Conservation (phyloP, 2,888 invertebrate genomes). For the Bedellia somnulentella region DNA sequence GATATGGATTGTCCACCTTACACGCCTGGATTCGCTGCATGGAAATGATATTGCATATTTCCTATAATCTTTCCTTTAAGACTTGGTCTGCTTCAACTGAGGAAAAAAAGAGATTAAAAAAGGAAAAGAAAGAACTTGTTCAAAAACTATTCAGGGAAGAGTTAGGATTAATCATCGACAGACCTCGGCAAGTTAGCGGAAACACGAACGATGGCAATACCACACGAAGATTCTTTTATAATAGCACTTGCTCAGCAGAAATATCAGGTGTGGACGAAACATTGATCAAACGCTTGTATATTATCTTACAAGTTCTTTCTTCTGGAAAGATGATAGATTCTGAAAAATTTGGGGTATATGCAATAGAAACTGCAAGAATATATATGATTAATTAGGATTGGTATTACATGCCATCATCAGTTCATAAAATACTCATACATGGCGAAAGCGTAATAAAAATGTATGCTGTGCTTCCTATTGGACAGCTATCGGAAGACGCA, state of each 20-base stretch:
- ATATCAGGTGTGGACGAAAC: slow-evolving; percentile 17
- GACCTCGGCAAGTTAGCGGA: no score
- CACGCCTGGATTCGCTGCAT: slow-evolving; percentile 1
- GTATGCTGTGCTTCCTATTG: no score
- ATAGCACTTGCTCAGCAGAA: slow-evolving; percentile 11
- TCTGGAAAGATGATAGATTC: slow-evolving; percentile 1
- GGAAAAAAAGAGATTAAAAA: neutral
- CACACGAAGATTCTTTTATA: slow-evolving; percentile 14
- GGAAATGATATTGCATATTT: slow-evolving; percentile 1
- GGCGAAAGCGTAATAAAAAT: slow-evolving; percentile 2
- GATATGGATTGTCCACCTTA: neutral
- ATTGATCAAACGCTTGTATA: slow-evolving; percentile 10
- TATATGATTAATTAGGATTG: neutral
- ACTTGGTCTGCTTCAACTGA: neutral
- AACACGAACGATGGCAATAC: slow-evolving; percentile 9
- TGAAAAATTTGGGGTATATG: slow-evolving; percentile 1
- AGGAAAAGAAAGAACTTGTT: neutral
- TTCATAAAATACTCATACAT: slow-evolving; percentile 3
- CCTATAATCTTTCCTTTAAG: neutral
- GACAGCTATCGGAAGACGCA: no score
- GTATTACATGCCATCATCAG: slow-evolving; percentile 2
- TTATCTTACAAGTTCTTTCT: neutral
- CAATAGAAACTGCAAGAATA: slow-evolving; percentile 1
- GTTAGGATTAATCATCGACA: no score
- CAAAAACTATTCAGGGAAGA: neutral